These are phyloP conservation scores for Microctenopoma stevenorrisi DNA, from an alignment of 2,797 vertebrate species.

Conservation along the genomic window DNA sequence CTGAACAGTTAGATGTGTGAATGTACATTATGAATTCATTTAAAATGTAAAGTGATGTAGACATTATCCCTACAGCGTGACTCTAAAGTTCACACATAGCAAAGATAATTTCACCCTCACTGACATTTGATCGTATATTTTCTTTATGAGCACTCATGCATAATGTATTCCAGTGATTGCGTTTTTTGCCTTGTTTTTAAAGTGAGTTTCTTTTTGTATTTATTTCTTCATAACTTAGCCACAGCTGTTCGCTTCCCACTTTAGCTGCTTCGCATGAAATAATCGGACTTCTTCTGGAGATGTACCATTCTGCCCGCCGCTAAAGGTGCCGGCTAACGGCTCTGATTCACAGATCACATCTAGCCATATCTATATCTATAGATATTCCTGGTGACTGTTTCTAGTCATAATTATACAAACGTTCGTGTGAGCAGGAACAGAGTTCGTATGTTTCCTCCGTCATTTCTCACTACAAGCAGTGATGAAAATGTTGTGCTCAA, in stretches of 20 bases:
- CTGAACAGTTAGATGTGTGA: neutral
- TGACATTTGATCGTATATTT: neutral
- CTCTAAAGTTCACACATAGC: neutral
- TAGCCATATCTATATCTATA: too few species aligned
- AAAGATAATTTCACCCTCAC: neutral
- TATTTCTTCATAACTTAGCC: slow-evolving; percentile 1
- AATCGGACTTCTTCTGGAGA: neutral
- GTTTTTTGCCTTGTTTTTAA: slow-evolving; percentile 19
- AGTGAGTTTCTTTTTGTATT: neutral
- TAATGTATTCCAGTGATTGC: slow-evolving; percentile 21
- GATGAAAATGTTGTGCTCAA: slow-evolving; percentile 24
- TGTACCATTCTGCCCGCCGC: neutral
- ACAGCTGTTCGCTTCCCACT: neutral
- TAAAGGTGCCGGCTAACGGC: neutral
- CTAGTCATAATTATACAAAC: neutral
- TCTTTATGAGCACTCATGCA: slow-evolving; percentile 13
- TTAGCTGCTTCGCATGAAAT: neutral
- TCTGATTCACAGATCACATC: too few species aligned
- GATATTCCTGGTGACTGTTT: too few species aligned
- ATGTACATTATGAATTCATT: slow-evolving; percentile 22
- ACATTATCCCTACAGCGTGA: neutral
- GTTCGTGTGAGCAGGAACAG: slow-evolving; percentile 3
- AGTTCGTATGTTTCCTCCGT: slow-evolving; percentile 17
- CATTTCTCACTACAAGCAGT: slow-evolving; percentile 26
- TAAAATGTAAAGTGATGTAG: slow-evolving; percentile 13